Conservation (phyloP, 2,888 invertebrate genomes). For the Scotopteryx bipunctaria region DNA sequence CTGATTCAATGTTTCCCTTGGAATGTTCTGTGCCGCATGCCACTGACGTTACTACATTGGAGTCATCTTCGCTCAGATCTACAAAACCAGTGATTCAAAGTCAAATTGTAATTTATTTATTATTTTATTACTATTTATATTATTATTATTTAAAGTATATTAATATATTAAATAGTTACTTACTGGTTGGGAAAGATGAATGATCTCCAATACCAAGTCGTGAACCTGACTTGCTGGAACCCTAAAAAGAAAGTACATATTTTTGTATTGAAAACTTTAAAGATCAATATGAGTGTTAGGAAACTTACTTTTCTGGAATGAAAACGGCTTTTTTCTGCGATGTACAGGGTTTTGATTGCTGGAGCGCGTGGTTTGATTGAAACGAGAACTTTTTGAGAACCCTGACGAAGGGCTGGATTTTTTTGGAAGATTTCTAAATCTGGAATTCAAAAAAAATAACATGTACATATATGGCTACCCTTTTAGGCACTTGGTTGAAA, state of each 20-base stretch:
- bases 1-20: slow-evolving; percentile 44
- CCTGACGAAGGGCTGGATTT: slow-evolving; percentile 44
- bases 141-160: not conserved
- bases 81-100: slow-evolving; percentile 15
- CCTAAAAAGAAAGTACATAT: slow-evolving; percentile 50
- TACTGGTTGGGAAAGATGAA: slow-evolving; percentile 63
- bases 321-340: slow-evolving; percentile 65
- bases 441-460: slow-evolving; percentile 38
- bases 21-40: slow-evolving; percentile 45
- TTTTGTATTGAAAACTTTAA: not conserved
- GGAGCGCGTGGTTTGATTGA: slow-evolving; percentile 66
- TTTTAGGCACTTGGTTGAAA: not conserved
- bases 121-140: not conserved
- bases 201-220: slow-evolving; percentile 71
- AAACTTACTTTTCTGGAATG: slow-evolving; percentile 57
- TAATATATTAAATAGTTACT: slow-evolving; percentile 37
- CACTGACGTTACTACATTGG: slow-evolving; percentile 46
- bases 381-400: slow-evolving; percentile 64
- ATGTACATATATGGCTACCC: slow-evolving; percentile 2
- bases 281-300: not conserved
- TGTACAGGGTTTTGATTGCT: slow-evolving; percentile 65
- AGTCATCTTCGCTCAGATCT: slow-evolving; percentile 59
- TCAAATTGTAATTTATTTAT: no score
- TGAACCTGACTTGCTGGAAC: slow-evolving; percentile 61
- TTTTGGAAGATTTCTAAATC: slow-evolving; percentile 66